Percentiles rank a stretch among this genome's conserved stretches.
phyloP scores from a whole-genome alignment of 1,140 invertebrate species.

The Acromyrmex charruanus region DNA sequence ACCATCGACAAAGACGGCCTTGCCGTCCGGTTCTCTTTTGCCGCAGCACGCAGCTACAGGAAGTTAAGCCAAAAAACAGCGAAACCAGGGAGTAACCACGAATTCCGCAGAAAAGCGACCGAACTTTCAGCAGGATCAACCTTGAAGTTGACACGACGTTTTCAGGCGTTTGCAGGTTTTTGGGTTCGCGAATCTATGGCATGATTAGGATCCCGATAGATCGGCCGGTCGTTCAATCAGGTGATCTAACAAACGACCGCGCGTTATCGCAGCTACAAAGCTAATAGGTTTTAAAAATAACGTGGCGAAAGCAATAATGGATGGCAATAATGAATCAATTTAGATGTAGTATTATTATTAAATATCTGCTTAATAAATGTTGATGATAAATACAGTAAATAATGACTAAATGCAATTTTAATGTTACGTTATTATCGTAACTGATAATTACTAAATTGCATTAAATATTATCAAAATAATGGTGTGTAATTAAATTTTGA shows the following conservation, averaged over 20 bases:
- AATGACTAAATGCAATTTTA: slow-evolving; percentile 46
- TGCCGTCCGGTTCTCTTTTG: neutral
- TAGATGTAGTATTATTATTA: slow-evolving; percentile 28
- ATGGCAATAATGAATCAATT: slow-evolving; percentile 26
- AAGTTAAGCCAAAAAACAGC: slow-evolving; percentile 42
- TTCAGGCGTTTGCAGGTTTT: neutral
- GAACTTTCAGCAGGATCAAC: slow-evolving; percentile 33
- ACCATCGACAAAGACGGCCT: neutral
- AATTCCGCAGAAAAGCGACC: slow-evolving; percentile 24
- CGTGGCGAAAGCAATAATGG: neutral
- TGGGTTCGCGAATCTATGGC: neutral
- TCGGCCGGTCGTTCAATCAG: neutral
- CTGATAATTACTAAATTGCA: slow-evolving; percentile 34
- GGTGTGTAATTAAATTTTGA: slow-evolving; percentile 16
- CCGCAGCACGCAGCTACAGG: slow-evolving; percentile 1
- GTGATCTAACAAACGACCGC: no score
- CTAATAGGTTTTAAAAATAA: slow-evolving; percentile 24
- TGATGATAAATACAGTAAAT: slow-evolving; percentile 39
- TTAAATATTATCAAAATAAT: slow-evolving; percentile 28
- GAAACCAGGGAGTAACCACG: neutral
- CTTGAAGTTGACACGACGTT: neutral
- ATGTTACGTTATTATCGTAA: slow-evolving; percentile 13
- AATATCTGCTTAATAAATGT: slow-evolving; percentile 7
- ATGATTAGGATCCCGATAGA: neutral
- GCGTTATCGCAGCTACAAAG: neutral